These are phyloP conservation scores for Siniperca chuatsi DNA, from an alignment of 2,113 vertebrate species.

Conservation along the genomic window DNA sequence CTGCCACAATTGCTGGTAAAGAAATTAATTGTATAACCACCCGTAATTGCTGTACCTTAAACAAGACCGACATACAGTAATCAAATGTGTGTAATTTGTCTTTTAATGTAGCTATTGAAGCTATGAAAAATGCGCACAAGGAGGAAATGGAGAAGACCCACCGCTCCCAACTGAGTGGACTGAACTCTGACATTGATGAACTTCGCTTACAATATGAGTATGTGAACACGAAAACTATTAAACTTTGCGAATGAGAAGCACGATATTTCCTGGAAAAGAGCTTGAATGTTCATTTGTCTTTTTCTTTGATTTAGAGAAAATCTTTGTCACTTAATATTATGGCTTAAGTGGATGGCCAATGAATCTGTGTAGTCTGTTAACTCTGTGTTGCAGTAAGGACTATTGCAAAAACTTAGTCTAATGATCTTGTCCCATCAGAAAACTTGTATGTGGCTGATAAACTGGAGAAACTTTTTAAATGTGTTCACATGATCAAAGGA, in stretches of 20 bases:
- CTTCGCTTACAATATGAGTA: slow-evolving; percentile 94
- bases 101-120: slow-evolving; percentile 91
- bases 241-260: neutral
- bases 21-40: neutral
- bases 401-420: neutral
- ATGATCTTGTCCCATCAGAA: neutral
- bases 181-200: slow-evolving; percentile 93
- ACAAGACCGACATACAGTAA: neutral
- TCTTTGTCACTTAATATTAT: neutral
- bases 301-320: neutral
- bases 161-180: slow-evolving; percentile 92
- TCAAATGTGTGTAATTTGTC: neutral
- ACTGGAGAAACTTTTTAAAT: neutral
- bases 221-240: slow-evolving; percentile 46
- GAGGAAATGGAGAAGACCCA: slow-evolving; percentile 96
- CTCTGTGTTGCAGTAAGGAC: neutral
- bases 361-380: neutral
- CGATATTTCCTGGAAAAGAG: neutral
- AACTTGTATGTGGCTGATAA: neutral
- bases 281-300: neutral
- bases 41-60: neutral
- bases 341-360: neutral
- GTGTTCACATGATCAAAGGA: neutral
- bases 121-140: slow-evolving; percentile 98
- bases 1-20: slow-evolving; percentile 96